Evolutionary conservation across 2,888 invertebrate genomes (phyloP), one percentile per base, ranked within the genome.

Genomic region (Xanthorhoe spadicearia): DNA sequence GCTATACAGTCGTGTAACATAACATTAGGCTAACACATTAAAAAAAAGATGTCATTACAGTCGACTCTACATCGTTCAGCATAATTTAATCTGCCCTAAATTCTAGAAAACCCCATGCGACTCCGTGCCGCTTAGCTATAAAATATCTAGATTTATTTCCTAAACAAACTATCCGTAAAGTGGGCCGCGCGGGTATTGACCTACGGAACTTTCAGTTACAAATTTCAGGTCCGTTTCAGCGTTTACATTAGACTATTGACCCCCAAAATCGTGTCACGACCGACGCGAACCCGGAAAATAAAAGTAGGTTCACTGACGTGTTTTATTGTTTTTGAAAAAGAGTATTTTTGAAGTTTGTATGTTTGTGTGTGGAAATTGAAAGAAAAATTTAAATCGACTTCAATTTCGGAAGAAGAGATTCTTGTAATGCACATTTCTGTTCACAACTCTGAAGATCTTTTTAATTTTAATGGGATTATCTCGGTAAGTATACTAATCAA

Each of bases 261-360:
- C 92, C 82, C 76, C 69, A 83, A 82, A 86, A 82, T 64, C 78
- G 79, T 85, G 87, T 76, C 80, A 81, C 79, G 71, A 61, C 67
- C 81, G 88, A 78, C 69, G 17, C 17, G 89, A 91, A 90, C 92
- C 91, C 90, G 91, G 92, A 89, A 90, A 76, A 35, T 18, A 53
- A 73, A 77, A 75, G 72, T 79, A 74, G 78, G 78, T 73, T 77
- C 73, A 73, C 46, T 64, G 59, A 60, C 60, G 46, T 15, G 49
- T 56, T 54, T 64, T 64, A 64, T 49, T 56, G 18, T 43, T 51
- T 59, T 60, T 51, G 13, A 13, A 43, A 43, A 43, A 13, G 13
- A 10, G 13, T 4, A 5, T 43, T 13, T 43, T 3, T 43, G 13
- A 13, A 13, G 38, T 13, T 38, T 9, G 38, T 38, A 38, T 9